phyloP scores from a whole-genome alignment of 2,797 vertebrate genomes.

The Acanthurus lineatus region DNA sequence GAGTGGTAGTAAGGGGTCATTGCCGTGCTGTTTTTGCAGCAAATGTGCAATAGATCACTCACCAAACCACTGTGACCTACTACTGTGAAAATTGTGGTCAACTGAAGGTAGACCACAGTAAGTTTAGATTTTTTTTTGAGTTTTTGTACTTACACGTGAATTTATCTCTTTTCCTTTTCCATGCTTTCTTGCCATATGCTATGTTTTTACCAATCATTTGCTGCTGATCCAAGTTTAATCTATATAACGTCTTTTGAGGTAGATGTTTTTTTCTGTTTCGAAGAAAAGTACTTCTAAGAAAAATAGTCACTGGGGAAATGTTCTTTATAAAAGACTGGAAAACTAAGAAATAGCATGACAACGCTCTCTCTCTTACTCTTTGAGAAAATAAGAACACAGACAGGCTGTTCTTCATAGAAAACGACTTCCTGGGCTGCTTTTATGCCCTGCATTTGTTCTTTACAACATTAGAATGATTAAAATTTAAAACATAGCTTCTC shows the following conservation, averaged over 20 bases:
- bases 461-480: not conserved
- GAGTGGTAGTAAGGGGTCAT: constrained; percentile 47
- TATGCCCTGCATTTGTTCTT: constrained; percentile 24
- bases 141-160: not conserved
- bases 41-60: constrained; percentile 35
- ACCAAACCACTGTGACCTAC: constrained; percentile 4
- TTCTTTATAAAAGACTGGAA: constrained; percentile 8
- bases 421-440: constrained; percentile 5
- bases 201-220: not conserved
- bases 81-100: constrained; percentile 16
- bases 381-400: constrained; percentile 35
- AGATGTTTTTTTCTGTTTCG: constrained; percentile 13
- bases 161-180: not conserved
- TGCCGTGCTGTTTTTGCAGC: constrained; percentile 44
- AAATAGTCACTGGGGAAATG: not conserved
- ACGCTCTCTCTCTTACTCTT: not conserved
- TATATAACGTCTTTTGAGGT: not conserved
- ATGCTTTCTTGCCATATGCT: not conserved
- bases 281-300: constrained; percentile 2
- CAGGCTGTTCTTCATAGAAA: constrained; percentile 22
- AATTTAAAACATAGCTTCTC: constrained; percentile 10
- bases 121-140: not conserved
- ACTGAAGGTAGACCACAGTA: not conserved
- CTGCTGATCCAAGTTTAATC: not conserved
- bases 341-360: constrained; percentile 4